A percentile compares a stretch with the other conserved stretches of the same genome.
phyloP scores from a whole-genome alignment of 2,888 invertebrate species.

The Campoletis raptor region DNA sequence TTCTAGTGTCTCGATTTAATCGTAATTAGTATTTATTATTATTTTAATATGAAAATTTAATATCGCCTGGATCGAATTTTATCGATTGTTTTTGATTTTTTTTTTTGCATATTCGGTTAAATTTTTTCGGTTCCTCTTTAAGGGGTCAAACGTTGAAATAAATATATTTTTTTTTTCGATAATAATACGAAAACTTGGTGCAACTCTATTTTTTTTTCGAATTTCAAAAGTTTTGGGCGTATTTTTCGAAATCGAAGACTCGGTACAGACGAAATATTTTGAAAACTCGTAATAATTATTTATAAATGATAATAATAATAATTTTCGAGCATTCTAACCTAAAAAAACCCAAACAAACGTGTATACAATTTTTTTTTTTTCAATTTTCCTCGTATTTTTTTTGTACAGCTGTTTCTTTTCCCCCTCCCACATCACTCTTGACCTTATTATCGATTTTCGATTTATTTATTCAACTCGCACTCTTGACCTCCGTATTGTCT shows the following conservation, averaged over 20 bases:
- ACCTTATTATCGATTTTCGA: conserved; percentile 4
- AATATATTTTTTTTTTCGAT: no score
- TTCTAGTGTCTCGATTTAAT: neutral
- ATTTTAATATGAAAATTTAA: neutral
- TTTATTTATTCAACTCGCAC: neutral
- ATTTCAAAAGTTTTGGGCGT: neutral
- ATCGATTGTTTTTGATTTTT: neutral
- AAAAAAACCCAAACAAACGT: no score
- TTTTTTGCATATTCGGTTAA: neutral
- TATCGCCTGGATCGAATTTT: neutral
- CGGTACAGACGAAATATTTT: neutral
- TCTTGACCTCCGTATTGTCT: neutral
- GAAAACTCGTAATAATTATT: neutral
- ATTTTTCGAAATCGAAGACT: neutral
- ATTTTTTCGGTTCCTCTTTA: neutral
- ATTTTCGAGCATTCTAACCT: no score
- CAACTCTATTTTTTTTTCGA: neutral
- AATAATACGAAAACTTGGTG: neutral
- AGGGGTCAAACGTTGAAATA: neutral
- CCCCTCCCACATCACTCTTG: neutral
- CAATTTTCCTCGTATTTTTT: neutral
- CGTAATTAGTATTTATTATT: neutral
- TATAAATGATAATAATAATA: no score
- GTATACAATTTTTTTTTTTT: no score
- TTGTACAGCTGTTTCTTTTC: neutral